Percentiles rank a stretch among this genome's conserved stretches.
These are phyloP conservation scores for Myiagra hebetior DNA, from an alignment of 2,113 vertebrate species.

Conservation along the genomic window DNA sequence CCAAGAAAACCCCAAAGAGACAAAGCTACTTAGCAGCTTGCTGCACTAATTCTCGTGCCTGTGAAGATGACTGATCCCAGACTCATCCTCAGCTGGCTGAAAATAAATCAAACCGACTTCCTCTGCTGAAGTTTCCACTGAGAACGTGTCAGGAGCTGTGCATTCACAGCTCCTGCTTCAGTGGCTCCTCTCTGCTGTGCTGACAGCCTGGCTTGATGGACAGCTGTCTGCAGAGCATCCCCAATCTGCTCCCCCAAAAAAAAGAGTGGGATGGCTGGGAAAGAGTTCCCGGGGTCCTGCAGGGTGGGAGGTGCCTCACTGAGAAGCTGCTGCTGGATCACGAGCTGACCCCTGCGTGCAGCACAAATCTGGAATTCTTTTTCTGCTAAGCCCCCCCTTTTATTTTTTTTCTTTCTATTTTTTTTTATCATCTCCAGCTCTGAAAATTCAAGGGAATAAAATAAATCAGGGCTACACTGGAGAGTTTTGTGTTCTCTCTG, in stretches of 20 bases:
- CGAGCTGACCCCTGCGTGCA: not conserved
- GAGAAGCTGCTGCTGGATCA: not conserved
- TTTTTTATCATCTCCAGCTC: not conserved
- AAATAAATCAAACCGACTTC: not conserved
- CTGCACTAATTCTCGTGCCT: not conserved
- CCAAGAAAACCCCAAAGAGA: not conserved
- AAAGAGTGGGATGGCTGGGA: not conserved
- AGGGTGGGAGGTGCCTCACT: not conserved
- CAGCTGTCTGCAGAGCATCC: not conserved
- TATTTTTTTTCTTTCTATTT: no score
- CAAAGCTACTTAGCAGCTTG: not conserved
- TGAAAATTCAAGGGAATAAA: slow-evolving; percentile 1
- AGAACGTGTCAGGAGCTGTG: not conserved
- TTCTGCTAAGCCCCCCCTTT: not conserved
- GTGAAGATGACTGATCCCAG: not conserved
- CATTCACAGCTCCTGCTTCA: not conserved
- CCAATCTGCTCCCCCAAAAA: not conserved
- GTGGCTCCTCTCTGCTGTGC: not conserved
- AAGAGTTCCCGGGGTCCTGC: not conserved
- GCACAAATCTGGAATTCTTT: not conserved
- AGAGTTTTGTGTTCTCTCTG: not conserved
- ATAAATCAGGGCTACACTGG: not conserved
- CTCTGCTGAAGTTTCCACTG: not conserved
- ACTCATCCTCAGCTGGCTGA: not conserved
- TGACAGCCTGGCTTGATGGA: not conserved